A percentile compares a stretch with the other conserved stretches of the same genome.
Conservation (phyloP, 2,888 invertebrate species). For the Muscina levida region DNA sequence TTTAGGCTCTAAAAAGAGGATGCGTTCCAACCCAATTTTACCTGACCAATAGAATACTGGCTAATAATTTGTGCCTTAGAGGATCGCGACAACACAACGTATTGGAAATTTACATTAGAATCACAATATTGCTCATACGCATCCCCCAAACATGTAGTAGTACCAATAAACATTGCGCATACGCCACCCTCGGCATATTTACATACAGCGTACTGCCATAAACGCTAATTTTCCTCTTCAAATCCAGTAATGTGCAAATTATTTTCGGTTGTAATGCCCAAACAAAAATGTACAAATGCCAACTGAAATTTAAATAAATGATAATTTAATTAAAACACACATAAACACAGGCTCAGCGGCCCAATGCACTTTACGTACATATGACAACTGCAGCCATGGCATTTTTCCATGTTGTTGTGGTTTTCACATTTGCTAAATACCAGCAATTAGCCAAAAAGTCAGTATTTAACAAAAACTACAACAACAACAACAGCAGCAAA, state of each 20-base stretch:
- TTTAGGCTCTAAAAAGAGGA: too few species aligned
- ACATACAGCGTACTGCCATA: neutral
- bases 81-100: too few species aligned
- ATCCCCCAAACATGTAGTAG: too few species aligned
- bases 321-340: slow-evolving; percentile 53
- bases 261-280: neutral
- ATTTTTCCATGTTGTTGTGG: slow-evolving; percentile 59
- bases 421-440: slow-evolving; percentile 69
- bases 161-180: too few species aligned
- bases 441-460: slow-evolving; percentile 68
- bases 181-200: neutral
- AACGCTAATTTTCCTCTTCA: slow-evolving; percentile 10
- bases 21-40: too few species aligned
- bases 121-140: slow-evolving; percentile 8
- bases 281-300: slow-evolving; percentile 12
- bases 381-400: neutral
- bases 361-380: too few species aligned
- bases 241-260: too few species aligned
- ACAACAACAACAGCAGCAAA: slow-evolving; percentile 38
- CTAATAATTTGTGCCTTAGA: too few species aligned
- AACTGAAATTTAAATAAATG: slow-evolving; percentile 54
- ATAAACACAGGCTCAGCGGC: neutral
- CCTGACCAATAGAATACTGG: too few species aligned
- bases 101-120: too few species aligned
- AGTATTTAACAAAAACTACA: slow-evolving; percentile 44